Evolutionary conservation across 2,797 vertebrate species (phyloP).

Genomic region (Syncerus caffer): DNA sequence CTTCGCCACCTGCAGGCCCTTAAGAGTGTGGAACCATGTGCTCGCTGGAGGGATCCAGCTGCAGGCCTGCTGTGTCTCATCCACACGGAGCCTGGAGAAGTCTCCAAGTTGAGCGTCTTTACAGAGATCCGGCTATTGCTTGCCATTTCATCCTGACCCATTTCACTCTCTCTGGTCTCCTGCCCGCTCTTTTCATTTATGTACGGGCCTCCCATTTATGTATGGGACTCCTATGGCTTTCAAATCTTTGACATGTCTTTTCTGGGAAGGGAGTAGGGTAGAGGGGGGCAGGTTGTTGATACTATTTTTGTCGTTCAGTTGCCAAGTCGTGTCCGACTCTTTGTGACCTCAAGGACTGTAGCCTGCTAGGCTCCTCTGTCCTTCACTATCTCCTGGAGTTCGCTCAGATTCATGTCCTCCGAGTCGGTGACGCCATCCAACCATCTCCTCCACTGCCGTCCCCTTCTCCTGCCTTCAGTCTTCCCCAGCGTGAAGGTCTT

Average conservation of each 20-base stretch:
- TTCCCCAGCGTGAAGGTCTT: background rate
- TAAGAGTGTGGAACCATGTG: background rate
- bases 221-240: background rate
- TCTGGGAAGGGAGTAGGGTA: background rate
- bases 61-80: background rate
- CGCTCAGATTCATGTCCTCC: background rate
- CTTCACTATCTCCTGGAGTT: background rate
- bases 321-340: background rate
- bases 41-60: background rate
- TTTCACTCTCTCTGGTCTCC: background rate
- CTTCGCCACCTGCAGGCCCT: slow-evolving; percentile 58
- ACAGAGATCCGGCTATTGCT: background rate
- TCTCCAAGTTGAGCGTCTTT: background rate
- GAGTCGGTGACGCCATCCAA: background rate
- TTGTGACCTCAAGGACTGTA: background rate
- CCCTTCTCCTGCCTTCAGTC: background rate
- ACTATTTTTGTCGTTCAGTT: background rate
- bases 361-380: background rate
- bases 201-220: background rate
- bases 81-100: accelerated
- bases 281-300: too few relatives aligned
- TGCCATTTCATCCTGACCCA: too few relatives aligned
- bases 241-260: background rate
- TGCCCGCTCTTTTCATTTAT: background rate
- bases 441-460: background rate